phyloP scores from a whole-genome alignment of 2,113 vertebrate species.

The Petroica traversi region DNA sequence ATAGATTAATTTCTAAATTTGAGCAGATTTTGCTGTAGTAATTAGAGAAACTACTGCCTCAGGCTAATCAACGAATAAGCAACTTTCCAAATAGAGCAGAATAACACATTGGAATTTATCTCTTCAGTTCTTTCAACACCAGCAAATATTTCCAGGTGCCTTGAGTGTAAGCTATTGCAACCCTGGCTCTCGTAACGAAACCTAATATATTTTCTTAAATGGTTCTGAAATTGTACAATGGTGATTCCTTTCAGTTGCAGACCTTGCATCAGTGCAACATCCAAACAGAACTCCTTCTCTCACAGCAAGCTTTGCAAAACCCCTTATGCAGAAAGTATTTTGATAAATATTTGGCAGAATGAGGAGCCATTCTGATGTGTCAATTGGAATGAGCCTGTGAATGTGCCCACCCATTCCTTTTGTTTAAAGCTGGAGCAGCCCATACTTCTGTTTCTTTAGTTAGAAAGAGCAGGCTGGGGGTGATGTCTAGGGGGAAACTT shows the following conservation, averaged over 20 bases:
- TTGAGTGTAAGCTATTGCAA: constrained; percentile 52
- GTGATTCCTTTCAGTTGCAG: neutral
- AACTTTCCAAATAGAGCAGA: neutral
- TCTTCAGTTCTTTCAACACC: constrained; percentile 68
- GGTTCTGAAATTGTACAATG: neutral
- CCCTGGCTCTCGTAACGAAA: neutral
- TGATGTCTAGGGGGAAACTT: neutral
- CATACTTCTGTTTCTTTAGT: neutral
- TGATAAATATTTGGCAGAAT: neutral
- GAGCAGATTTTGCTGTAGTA: neutral
- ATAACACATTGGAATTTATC: neutral
- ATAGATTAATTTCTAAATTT: neutral
- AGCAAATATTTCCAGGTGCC: constrained; percentile 77
- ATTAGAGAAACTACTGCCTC: neutral
- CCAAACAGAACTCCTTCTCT: neutral
- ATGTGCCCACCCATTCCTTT: neutral
- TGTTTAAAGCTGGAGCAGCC: neutral
- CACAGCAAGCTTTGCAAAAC: neutral
- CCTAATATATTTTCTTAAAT: neutral
- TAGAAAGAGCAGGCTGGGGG: neutral
- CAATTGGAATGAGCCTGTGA: neutral
- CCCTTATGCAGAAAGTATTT: neutral
- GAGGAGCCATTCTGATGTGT: neutral
- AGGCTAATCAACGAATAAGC: neutral
- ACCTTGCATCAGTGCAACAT: neutral